Evolutionary conservation across 2,888 invertebrate species (phyloP), one percentile per base, ranked within the genome.

Genomic region (Lasioglossum malachurum): DNA sequence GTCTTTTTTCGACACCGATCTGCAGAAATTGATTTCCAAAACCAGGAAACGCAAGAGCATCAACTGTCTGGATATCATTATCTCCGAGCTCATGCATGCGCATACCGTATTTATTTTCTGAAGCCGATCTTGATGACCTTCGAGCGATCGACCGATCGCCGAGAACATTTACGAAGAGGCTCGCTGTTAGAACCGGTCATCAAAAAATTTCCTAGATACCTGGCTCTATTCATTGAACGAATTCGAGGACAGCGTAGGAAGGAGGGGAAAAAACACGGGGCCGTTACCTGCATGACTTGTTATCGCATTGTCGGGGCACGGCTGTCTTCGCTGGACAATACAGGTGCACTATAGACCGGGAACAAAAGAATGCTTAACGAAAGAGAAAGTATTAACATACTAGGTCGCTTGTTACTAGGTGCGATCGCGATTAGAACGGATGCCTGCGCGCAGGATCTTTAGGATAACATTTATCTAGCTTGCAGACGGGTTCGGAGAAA

Each of bases 361-460:
- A 89, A 89, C 83, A 85, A 89, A 89, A 88, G 86, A 88, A 87
- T 82, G 80, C 83, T 78, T 77, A 88, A 85, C 53, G 85, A 89
- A 78, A 87, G 88, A 78, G 80, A 89, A 88, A 86, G 86, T 88
- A 88, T 89, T 86, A 86, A 76, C 82, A 87, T 89, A 83, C 69
- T 79, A 49, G 78, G 81, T 86, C 80, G 79, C 67, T 23, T 53
- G 67, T 76, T 83, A 46, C 44, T 64, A 49, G 73, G 75, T n/a
- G 44, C n/a, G 67, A 60, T 31, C 73, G 53, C 46, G 35, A 86
- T 77, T 67, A 83, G 80, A 75, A 82, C 46, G 49, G 27, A 35
- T 35, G 35, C 19, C 14, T 31, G 35, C 35, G 44, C 53, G 31
- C 35, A 16, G 27, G 7, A n/a, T 46, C n/a, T 49, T 49, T 23